phyloP scores from a whole-genome alignment of 2,797 vertebrate species.

The Enteromius fasciolatus region DNA sequence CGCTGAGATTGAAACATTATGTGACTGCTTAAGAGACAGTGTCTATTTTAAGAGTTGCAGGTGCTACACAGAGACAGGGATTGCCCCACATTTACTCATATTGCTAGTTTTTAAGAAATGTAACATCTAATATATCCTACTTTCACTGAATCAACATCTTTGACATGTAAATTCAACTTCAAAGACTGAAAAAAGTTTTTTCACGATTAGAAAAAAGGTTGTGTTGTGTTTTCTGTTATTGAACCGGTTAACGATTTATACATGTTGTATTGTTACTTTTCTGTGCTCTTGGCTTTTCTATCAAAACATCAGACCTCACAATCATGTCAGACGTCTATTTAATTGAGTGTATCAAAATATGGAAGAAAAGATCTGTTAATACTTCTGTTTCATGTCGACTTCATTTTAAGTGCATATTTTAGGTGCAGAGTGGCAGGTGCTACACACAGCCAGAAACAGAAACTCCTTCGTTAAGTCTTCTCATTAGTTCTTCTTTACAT shows the following conservation, averaged over 20 bases:
- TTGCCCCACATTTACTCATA: not conserved
- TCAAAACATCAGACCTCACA: not conserved
- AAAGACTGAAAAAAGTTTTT: not conserved
- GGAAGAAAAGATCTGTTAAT: not conserved
- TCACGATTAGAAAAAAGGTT: not conserved
- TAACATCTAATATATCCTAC: not conserved
- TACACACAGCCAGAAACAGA: not conserved
- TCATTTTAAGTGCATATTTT: not conserved
- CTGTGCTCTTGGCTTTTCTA: not conserved
- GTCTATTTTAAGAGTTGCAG: not conserved
- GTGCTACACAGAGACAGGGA: not conserved
- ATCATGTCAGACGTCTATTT: not conserved
- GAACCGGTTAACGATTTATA: not conserved
- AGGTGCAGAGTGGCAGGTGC: not conserved
- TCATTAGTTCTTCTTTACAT: not conserved
- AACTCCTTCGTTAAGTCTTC: not conserved
- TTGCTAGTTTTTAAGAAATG: not conserved
- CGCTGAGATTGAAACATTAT: not conserved
- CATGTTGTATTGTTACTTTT: not conserved
- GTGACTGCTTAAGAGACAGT: not conserved
- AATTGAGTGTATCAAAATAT: not conserved
- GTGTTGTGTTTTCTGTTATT: not conserved
- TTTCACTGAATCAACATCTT: not conserved
- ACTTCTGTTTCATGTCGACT: not conserved
- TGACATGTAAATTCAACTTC: not conserved